Base-by-base conservation (phyloP, 2,888 invertebrate genomes). In the Latheticus oryzae region DNA sequence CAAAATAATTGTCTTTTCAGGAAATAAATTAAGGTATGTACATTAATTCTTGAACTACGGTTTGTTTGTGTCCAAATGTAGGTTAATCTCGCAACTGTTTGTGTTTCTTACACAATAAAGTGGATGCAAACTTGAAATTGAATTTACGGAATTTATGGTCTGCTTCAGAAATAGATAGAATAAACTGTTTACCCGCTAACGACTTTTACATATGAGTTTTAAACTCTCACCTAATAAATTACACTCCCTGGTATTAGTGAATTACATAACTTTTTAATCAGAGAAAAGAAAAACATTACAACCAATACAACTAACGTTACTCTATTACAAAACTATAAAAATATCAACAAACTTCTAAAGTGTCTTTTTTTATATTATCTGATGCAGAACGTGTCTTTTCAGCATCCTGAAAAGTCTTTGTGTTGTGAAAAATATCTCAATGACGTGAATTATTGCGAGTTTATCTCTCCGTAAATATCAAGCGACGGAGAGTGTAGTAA, bases 71-170 rank as follows among this genome's bases (percentile, higher is more conserved):
- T 26, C 13, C 42, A 16, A 42, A 42, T 28, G 42, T 42, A 42
- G 42, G 42, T 42, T 42, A 42, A 42, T 26, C 15, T 21, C 15
- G 28, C 8, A 16, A 24, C 16, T 42, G 17, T 42, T 42, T 47
- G 47, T 19, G 35, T 48, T 16, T 23, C 33, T 35, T 48, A 30
- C 12, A 30, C 35, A 48, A 48, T 48, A 48, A 38, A 38, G 12
- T 38, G 23, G 38, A 32, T 35, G 48, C 48, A 35, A 51, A 38
- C 16, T 38, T 26, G 40, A 52, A 52, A 52, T 19, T 52, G 40
- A 40, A 30, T 52, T 23, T 40, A 28, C 15, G 17, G 51, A 28
- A 42, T 42, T 42, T 42, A 24, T 42, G 13, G 32, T 33, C 16
- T 12, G 16, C 9, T 23, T 11, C 19, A 15, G 24, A 42, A 42